A percentile compares a stretch with the other conserved stretches of the same genome.
phyloP scores from a whole-genome alignment of 2,888 invertebrate genomes.

The Morinoia aosen region DNA sequence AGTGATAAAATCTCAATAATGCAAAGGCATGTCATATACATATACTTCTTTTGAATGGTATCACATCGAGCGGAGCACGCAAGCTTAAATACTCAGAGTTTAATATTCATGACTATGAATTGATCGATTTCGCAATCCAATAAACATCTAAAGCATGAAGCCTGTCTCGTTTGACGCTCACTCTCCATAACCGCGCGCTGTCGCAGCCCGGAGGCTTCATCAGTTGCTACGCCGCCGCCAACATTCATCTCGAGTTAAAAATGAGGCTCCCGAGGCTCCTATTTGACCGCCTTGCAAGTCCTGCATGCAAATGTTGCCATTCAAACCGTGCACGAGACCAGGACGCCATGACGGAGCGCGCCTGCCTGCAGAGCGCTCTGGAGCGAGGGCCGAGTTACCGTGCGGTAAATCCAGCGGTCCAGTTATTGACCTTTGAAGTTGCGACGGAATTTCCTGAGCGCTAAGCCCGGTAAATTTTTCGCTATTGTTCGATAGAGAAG shows the following conservation, averaged over 20 bases:
- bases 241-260: neutral
- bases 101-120: neutral
- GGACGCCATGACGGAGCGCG: neutral
- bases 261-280: neutral
- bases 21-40: neutral
- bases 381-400: no score
- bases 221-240: neutral
- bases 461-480: neutral
- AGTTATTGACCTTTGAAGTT: neutral
- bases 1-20: neutral
- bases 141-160: neutral
- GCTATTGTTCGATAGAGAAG: neutral
- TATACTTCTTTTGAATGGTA: neutral
- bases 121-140: neutral
- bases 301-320: neutral
- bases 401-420: neutral
- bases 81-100: neutral
- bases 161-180: neutral
- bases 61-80: neutral
- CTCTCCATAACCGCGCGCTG: neutral
- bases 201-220: neutral
- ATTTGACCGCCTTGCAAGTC: constrained; percentile 3
- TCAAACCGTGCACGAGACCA: neutral
- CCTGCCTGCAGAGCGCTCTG: neutral
- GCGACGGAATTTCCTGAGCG: neutral